phyloP scores from a whole-genome alignment of 2,888 invertebrate genomes.

The Abscondita cerata region DNA sequence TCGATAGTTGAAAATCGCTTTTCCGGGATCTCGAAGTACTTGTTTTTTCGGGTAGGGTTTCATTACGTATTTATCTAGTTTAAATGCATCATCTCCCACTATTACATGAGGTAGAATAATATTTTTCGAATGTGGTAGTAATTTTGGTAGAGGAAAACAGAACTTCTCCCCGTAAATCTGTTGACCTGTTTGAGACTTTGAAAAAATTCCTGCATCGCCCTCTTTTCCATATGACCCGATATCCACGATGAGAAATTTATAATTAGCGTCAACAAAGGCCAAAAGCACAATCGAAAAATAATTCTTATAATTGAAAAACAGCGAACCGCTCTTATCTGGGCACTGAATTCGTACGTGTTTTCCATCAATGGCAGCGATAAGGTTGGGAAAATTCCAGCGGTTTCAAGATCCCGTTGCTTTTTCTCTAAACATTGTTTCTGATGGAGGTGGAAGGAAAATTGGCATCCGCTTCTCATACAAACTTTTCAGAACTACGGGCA shows the following conservation, averaged over 20 bases:
- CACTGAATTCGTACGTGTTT: not conserved
- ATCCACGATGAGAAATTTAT: slow-evolving; percentile 45
- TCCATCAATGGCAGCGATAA: too few relatives aligned
- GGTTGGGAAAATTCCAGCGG: too few relatives aligned
- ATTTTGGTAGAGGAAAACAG: slow-evolving; percentile 1
- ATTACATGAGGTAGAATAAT: slow-evolving; percentile 4
- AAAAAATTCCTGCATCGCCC: slow-evolving; percentile 46
- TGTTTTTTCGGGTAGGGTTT: not conserved
- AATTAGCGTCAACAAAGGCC: slow-evolving; percentile 44
- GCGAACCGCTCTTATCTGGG: slow-evolving; percentile 19
- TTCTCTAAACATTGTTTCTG: too few relatives aligned
- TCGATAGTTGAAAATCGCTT: too few relatives aligned
- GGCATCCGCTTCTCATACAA: not conserved
- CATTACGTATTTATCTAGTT: too few relatives aligned
- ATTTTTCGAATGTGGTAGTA: slow-evolving; percentile 4
- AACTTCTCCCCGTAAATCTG: too few relatives aligned
- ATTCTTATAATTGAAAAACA: slow-evolving; percentile 41
- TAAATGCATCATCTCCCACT: slow-evolving; percentile 4
- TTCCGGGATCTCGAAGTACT: not conserved
- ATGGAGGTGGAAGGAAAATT: not conserved
- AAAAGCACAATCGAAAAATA: slow-evolving; percentile 40
- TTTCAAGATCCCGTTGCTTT: not conserved
- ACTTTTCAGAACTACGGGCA: not conserved
- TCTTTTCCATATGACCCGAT: slow-evolving; percentile 45
- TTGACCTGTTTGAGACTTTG: not conserved